Conservation (phyloP, 2,888 invertebrate species). For the Pegoplata infirma region DNA sequence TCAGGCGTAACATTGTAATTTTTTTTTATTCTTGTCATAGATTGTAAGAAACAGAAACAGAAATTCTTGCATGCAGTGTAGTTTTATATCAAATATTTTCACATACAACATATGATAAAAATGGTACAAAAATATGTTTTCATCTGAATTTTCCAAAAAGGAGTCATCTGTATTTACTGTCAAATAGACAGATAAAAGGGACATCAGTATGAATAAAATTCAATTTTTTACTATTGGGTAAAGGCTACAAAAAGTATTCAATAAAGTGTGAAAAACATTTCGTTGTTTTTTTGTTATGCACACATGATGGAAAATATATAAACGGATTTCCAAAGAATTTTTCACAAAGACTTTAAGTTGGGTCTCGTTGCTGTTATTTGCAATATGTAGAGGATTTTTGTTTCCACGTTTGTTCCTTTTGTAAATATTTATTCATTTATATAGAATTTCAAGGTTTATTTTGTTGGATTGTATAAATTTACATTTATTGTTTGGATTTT, state of each 20-base stretch:
- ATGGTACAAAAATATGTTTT: neutral
- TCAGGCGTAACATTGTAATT: neutral
- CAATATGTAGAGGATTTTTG: neutral
- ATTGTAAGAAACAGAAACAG: neutral
- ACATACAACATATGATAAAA: slow-evolving; percentile 1
- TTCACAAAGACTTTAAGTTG: neutral
- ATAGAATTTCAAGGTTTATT: neutral
- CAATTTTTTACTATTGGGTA: neutral
- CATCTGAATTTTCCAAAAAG: neutral
- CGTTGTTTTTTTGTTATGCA: neutral
- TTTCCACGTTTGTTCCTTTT: too few relatives aligned
- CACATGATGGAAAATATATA: neutral
- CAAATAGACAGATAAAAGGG: neutral
- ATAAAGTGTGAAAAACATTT: slow-evolving; percentile 23
- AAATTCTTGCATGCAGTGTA: neutral
- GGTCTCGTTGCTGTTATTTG: neutral
- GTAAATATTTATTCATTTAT: too few relatives aligned
- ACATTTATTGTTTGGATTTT: neutral
- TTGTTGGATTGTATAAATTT: neutral
- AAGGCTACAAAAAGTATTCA: neutral
- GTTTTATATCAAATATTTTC: neutral
- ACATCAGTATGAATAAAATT: neutral
- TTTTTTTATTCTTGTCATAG: neutral
- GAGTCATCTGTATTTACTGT: neutral
- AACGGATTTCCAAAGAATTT: slow-evolving; percentile 5